These are phyloP conservation scores for Etheostoma nigrum DNA, from an alignment of 2,797 vertebrate species.

Conservation along the genomic window DNA sequence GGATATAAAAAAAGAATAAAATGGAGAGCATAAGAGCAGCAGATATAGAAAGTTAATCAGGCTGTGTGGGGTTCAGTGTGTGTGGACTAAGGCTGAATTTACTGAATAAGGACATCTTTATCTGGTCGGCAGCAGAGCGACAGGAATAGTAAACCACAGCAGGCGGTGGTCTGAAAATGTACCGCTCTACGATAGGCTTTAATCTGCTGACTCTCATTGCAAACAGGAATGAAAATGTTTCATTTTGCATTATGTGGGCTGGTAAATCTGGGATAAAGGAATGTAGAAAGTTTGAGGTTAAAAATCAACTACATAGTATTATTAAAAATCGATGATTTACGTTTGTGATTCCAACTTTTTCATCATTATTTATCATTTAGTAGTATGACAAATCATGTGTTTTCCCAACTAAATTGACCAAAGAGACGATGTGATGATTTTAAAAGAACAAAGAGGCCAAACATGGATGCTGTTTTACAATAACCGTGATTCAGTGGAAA, in stretches of 20 bases:
- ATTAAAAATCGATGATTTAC: not conserved
- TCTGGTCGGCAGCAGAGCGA: constrained; percentile 58
- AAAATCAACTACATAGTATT: not conserved
- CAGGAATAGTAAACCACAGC: constrained; percentile 59
- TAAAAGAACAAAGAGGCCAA: not conserved
- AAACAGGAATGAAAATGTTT: constrained; percentile 19
- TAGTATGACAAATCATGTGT: not conserved
- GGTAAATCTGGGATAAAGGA: constrained; percentile 19
- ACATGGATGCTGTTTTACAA: not conserved
- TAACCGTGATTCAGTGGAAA: not conserved
- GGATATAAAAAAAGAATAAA: constrained; percentile 41
- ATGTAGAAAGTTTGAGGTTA: not conserved
- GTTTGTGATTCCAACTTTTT: not conserved
- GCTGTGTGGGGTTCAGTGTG: constrained; percentile 42
- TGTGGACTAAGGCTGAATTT: constrained; percentile 57
- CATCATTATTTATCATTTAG: not conserved
- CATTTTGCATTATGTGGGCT: constrained; percentile 6
- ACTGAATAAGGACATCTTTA: constrained; percentile 67
- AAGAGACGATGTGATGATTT: not conserved
- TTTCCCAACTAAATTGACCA: not conserved
- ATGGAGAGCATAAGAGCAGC: constrained; percentile 48
- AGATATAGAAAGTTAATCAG: constrained; percentile 64
- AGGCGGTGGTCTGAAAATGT: constrained; percentile 35
- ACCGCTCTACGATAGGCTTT: constrained; percentile 40
- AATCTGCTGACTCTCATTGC: constrained; percentile 41